phyloP scores from a whole-genome alignment of 2,797 vertebrate genomes.

The Enteromius radiatus region DNA sequence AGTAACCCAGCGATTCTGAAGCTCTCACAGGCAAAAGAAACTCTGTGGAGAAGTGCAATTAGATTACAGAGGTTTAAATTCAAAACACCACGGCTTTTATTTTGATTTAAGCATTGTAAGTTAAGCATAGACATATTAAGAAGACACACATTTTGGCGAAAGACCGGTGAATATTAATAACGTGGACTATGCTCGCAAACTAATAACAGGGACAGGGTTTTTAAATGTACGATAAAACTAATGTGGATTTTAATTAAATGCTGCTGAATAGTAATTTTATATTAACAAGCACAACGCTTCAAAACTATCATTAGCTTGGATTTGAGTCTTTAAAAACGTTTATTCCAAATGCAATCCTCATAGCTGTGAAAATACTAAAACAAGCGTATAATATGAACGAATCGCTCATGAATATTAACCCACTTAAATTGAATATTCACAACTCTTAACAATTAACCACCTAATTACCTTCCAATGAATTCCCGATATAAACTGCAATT shows the following conservation, averaged over 20 bases:
- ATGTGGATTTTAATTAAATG: not conserved
- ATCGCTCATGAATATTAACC: not conserved
- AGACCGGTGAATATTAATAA: not conserved
- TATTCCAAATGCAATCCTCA: not conserved
- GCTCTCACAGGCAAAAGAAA: constrained; percentile 21
- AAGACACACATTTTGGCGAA: not conserved
- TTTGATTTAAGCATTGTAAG: too few species aligned
- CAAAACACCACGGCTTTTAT: not conserved
- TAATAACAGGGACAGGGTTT: not conserved
- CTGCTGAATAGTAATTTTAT: not conserved
- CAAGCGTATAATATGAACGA: not conserved
- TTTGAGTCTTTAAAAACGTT: not conserved
- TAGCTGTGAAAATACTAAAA: not conserved
- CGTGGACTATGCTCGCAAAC: not conserved
- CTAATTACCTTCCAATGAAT: not conserved
- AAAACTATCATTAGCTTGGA: not conserved
- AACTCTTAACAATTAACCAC: not conserved
- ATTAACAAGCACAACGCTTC: not conserved
- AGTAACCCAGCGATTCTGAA: constrained; percentile 25
- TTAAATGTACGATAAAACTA: not conserved
- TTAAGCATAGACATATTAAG: not conserved
- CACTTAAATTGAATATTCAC: not conserved
- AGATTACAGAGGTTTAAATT: not conserved
- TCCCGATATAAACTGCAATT: not conserved
- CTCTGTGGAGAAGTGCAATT: not conserved